These are phyloP conservation scores for Callipepla squamata DNA, from an alignment of 2,113 vertebrate genomes.

Conservation along the genomic window DNA sequence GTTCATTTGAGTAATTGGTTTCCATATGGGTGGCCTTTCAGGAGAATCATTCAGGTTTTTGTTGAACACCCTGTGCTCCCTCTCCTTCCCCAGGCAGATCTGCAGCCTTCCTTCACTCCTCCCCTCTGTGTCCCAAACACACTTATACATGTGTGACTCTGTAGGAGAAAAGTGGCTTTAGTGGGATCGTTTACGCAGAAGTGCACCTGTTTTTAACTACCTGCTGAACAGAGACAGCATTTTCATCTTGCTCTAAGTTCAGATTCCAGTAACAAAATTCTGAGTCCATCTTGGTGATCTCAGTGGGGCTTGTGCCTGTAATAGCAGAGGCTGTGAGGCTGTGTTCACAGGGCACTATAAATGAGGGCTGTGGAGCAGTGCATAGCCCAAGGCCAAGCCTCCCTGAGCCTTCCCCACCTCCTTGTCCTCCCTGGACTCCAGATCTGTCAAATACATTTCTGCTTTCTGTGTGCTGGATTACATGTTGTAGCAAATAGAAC, in stretches of 20 bases:
- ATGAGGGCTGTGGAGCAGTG: neutral
- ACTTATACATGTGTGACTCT: neutral
- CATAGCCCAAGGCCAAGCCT: neutral
- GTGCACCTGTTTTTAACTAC: neutral
- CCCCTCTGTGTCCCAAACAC: neutral
- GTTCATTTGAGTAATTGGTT: neutral
- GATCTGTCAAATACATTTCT: neutral
- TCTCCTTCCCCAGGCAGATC: fast-evolving
- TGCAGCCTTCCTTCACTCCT: neutral
- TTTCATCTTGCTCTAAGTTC: neutral
- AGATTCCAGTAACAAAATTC: neutral
- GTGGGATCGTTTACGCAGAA: neutral
- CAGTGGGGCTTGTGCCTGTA: neutral
- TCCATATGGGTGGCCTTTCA: neutral
- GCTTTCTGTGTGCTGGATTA: neutral
- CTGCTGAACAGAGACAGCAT: neutral
- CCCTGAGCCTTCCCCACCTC: neutral
- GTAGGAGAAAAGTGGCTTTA: neutral
- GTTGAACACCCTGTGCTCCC: neutral
- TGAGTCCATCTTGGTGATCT: neutral
- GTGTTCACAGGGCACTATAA: neutral
- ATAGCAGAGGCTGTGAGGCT: neutral
- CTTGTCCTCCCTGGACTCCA: neutral
- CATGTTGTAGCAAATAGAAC: neutral
- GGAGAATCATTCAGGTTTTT: neutral